Evolutionary conservation across 2,113 vertebrate genomes (phyloP), one percentile per base, ranked within the genome.

Genomic region (Corythornis cristatus): DNA sequence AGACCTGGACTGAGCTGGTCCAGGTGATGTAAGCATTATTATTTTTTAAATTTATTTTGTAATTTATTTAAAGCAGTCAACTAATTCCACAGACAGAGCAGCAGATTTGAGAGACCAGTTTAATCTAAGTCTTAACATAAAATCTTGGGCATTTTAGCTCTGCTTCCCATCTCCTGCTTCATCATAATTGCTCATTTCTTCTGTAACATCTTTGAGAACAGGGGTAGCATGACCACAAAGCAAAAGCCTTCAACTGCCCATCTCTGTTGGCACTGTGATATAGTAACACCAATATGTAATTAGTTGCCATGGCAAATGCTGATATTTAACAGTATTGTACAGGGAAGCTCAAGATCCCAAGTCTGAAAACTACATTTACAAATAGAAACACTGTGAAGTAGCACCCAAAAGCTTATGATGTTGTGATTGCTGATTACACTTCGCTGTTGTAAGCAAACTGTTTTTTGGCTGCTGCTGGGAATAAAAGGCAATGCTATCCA

Each of bases 391-490:
- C 43, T 88, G 72, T 81, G 28, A 74, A 53, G 67, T 85, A 81
- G 58, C 3, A 46, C 68, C 40, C 74, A 74, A 40, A 95, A 93
- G 73, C 64, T 73, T 43, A 17, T 11, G 45, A 66, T 66, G 66
- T 45, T 57, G 72, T 89, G 86, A 72, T 75, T 60, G 19, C 78
- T 60, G 70, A 13, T 60, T 51, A 64, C 81, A 46, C 46, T 68
- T 56, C 3, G 15, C 85, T 81, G 45, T 54, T 90, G 70, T 71
- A 31, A 87, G 57, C 43, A 94, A 82, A 77, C 75, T 86, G 89
- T 62, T 87, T 87, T 80, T 78, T 81, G 80, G 79, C 86, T 87
- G 61, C 76, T 88, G 87, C 46, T 87, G 53, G 57, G 57, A 93
- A 66, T 23, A 58, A 85, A 60, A 76, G 60, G 79, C 84, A 84